A percentile compares a stretch with the other conserved stretches of the same genome.
Conservation (phyloP, 30 jellyfish, hydroid and myxozoan genomes). For the Pseudorhiza aurosa region DNA sequence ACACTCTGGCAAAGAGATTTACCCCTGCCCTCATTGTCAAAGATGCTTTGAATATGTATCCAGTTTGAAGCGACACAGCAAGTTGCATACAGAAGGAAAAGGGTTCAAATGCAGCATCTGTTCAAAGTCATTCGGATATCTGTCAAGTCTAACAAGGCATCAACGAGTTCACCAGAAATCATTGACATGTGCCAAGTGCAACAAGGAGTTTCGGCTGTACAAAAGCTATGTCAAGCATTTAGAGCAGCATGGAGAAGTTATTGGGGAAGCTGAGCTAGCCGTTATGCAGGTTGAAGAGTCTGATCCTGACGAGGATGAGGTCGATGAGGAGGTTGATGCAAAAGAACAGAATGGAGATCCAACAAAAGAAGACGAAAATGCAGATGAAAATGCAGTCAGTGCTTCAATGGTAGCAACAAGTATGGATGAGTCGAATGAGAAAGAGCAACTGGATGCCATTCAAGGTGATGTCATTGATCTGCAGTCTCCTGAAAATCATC, state of each 20-base stretch:
- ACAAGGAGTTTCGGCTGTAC: constrained; percentile 51
- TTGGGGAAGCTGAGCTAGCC: constrained; percentile 35
- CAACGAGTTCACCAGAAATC: constrained; percentile 61
- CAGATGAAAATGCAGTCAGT: constrained; percentile 17
- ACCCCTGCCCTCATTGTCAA: constrained; percentile 69
- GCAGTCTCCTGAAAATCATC: constrained; percentile 68
- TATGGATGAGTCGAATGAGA: background rate
- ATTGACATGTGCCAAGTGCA: constrained; percentile 44
- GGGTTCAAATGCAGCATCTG: constrained; percentile 61
- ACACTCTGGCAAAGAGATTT: constrained; percentile 66
- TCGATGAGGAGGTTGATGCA: constrained; percentile 14
- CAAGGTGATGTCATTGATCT: constrained; percentile 52
- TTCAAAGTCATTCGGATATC: constrained; percentile 69
- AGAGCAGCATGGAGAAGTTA: constrained; percentile 53
- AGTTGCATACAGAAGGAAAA: constrained; percentile 73
- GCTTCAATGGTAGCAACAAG: constrained; percentile 42
- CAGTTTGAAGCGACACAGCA: constrained; percentile 74
- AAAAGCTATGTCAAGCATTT: constrained; percentile 65
- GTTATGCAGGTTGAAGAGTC: constrained; percentile 42
- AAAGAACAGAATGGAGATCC: background rate
- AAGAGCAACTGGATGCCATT: constrained; percentile 20
- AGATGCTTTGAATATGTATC: constrained; percentile 71
- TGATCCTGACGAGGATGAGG: constrained; percentile 37
- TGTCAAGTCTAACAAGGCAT: constrained; percentile 74
- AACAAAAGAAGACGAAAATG: background rate